These are phyloP conservation scores for Hippocampus comes DNA, from an alignment of 2,113 vertebrate genomes.

Conservation along the genomic window DNA sequence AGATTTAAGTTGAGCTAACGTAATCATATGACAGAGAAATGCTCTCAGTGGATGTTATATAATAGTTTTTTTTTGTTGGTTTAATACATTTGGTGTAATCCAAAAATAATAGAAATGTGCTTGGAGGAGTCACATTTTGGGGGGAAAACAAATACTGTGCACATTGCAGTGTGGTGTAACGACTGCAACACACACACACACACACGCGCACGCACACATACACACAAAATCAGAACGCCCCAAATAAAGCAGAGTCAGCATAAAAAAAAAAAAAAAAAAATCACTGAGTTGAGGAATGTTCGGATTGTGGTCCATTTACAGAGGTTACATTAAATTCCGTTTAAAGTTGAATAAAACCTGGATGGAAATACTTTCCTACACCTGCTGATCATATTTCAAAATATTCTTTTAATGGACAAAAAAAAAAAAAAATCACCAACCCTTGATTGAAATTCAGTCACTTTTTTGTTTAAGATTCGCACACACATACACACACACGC, in stretches of 20 bases:
- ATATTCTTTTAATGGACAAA: background rate
- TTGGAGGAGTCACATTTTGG: too few species aligned
- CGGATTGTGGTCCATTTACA: background rate
- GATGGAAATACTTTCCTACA: background rate
- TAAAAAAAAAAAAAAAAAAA: background rate
- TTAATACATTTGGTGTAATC: too few species aligned
- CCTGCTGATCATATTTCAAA: background rate
- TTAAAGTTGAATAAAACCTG: background rate
- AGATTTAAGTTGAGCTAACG: too few species aligned
- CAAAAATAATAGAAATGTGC: too few species aligned
- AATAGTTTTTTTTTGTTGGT: too few species aligned
- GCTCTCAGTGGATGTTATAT: background rate
- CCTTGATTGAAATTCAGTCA: background rate
- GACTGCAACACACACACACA: slow-evolving; percentile 16
- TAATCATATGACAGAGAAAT: background rate
- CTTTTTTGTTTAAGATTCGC: background rate
- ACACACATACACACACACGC: slow-evolving; percentile 9
- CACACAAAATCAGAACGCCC: slow-evolving; percentile 23
- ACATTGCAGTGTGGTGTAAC: slow-evolving; percentile 49
- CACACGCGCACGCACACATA: slow-evolving; percentile 21
- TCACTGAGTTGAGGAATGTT: background rate
- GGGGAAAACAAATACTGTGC: background rate
- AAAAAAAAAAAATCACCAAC: background rate
- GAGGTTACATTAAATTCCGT: background rate
- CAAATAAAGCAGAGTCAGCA: background rate